Percentiles rank a stretch among this genome's conserved stretches.
These are phyloP conservation scores for Eulithis testata DNA, from an alignment of 2,888 invertebrate genomes.

Conservation along the genomic window DNA sequence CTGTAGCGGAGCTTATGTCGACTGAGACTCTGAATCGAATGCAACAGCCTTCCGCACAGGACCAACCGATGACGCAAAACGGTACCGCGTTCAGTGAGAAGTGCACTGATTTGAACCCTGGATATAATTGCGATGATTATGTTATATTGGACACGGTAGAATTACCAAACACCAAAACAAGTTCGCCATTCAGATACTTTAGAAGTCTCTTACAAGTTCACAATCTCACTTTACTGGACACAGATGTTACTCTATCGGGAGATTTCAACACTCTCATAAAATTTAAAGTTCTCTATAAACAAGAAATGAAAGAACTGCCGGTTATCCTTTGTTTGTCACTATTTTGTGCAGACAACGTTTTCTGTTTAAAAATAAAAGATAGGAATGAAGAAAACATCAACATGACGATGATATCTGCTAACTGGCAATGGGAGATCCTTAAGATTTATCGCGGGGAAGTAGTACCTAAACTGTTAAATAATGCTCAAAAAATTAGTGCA, in stretches of 20 bases:
- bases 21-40: slow-evolving; percentile 48
- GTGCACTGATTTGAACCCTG: slow-evolving; percentile 1
- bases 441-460: slow-evolving; percentile 62
- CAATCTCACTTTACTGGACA: slow-evolving; percentile 57
- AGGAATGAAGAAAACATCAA: slow-evolving; percentile 52
- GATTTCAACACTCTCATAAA: slow-evolving; percentile 61
- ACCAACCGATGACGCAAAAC: slow-evolving; percentile 14
- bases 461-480: slow-evolving; percentile 53
- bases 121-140: slow-evolving; percentile 36
- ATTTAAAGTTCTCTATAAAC: slow-evolving; percentile 67
- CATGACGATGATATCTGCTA: slow-evolving; percentile 58
- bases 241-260: slow-evolving; percentile 39
- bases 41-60: slow-evolving; percentile 27
- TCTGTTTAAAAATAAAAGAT: slow-evolving; percentile 65
- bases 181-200: slow-evolving; percentile 67
- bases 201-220: slow-evolving; percentile 60
- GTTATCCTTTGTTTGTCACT: slow-evolving; percentile 61
- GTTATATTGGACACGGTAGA: slow-evolving; percentile 63
- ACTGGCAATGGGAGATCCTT: slow-evolving; percentile 79
- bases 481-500: slow-evolving; percentile 55
- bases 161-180: slow-evolving; percentile 67
- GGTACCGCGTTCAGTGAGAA: not conserved
- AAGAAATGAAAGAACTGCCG: slow-evolving; percentile 53
- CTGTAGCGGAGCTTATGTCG: slow-evolving; percentile 70
- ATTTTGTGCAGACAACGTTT: slow-evolving; percentile 51